Conservation (phyloP, 1,140 invertebrate genomes). For the Elymnias hypermnestra region DNA sequence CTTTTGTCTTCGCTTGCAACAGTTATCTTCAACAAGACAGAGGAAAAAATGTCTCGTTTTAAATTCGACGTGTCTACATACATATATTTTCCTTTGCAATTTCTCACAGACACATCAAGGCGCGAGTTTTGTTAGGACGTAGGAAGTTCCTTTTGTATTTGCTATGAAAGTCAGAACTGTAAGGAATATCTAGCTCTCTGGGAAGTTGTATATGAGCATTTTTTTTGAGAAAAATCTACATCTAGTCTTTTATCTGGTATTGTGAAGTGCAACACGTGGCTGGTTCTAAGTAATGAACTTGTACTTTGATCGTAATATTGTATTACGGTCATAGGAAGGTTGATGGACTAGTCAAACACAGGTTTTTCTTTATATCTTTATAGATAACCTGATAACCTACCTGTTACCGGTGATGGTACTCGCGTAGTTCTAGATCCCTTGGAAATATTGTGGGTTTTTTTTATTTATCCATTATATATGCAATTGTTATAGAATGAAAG, state of each 20-base stretch:
- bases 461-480: no score
- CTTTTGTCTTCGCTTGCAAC: constrained; percentile 68
- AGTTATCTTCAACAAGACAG: constrained; percentile 58
- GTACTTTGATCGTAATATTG: no score
- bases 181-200: constrained; percentile 64
- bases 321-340: no score
- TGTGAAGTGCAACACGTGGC: constrained; percentile 58
- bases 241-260: constrained; percentile 45
- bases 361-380: no score
- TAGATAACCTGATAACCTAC: no score
- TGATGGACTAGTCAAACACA: no score
- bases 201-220: constrained; percentile 54
- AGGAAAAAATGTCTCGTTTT: constrained; percentile 61
- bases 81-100: constrained; percentile 61
- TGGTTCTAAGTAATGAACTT: constrained; percentile 58
- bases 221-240: constrained; percentile 66
- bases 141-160: constrained; percentile 69
- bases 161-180: constrained; percentile 69
- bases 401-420: no score
- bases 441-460: no score
- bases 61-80: constrained; percentile 53
- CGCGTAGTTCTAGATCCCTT: no score
- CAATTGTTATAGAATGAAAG: no score
- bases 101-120: constrained; percentile 74
- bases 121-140: constrained; percentile 70